Evolutionary conservation across 2,797 vertebrate species (phyloP).

Genomic region (Microctenopoma stevenorrisi): DNA sequence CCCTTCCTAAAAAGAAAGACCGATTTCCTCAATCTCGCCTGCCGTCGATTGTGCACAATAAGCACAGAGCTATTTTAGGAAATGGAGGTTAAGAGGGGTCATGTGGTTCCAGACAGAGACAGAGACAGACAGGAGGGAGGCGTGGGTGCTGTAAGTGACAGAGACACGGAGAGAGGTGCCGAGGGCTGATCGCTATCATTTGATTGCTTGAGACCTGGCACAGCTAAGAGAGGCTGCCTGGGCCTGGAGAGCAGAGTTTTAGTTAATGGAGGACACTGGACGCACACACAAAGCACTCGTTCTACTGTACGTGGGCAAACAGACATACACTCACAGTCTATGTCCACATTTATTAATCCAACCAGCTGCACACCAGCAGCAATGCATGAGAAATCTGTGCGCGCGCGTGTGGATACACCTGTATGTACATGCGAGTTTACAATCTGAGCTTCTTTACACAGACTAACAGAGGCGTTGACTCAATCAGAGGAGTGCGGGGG

Average conservation of each 20-base stretch:
- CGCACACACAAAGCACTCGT: conserved; percentile 25
- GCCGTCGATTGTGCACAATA: conserved; percentile 34
- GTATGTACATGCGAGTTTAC: not conserved
- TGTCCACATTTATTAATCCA: conserved; percentile 9
- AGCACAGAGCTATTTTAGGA: conserved; percentile 50
- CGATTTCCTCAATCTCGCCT: not conserved
- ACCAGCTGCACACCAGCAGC: conserved; percentile 11
- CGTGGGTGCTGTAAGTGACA: conserved; percentile 34
- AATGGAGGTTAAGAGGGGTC: conserved; percentile 47
- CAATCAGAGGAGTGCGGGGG: not conserved
- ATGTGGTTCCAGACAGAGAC: conserved; percentile 29
- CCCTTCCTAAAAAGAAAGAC: not conserved
- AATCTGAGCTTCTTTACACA: not conserved
- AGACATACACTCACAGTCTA: conserved; percentile 27
- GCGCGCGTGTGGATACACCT: not conserved
- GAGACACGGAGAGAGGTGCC: conserved; percentile 4
- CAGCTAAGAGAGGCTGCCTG: conserved; percentile 30
- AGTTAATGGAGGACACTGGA: conserved; percentile 15
- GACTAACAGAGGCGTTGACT: not conserved
- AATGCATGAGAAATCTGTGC: not conserved
- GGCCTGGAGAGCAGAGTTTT: conserved; percentile 25
- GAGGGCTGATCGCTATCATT: conserved; percentile 54
- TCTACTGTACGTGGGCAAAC: conserved; percentile 12
- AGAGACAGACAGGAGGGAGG: conserved; percentile 13
- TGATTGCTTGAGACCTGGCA: conserved; percentile 44